phyloP scores from a whole-genome alignment of 2,888 invertebrate genomes.

The Brachynemurus nebulosus region DNA sequence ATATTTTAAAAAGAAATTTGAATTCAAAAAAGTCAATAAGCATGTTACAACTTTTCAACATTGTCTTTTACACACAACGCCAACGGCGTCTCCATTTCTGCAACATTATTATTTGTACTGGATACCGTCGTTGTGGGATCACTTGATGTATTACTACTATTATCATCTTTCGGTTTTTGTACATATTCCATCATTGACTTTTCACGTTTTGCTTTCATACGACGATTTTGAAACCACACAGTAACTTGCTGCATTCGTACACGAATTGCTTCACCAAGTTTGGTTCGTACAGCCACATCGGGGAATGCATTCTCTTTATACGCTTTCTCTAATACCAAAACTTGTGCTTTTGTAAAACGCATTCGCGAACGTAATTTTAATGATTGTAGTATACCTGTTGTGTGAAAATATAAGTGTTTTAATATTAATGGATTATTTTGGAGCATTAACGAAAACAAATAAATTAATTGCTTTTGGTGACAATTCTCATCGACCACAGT shows the following conservation, averaged over 20 bases:
- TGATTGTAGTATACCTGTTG: neutral
- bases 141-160: too few relatives aligned
- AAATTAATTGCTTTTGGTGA: too few relatives aligned
- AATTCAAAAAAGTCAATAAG: too few relatives aligned
- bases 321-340: conserved; percentile 3
- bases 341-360: conserved; percentile 3
- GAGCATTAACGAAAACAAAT: too few relatives aligned
- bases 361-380: conserved; percentile 3
- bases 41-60: too few relatives aligned
- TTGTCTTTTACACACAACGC: too few relatives aligned
- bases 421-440: too few relatives aligned
- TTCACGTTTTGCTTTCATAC: conserved; percentile 8
- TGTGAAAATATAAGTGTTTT: neutral
- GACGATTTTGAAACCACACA: conserved; percentile 8
- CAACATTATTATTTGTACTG: too few relatives aligned
- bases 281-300: neutral
- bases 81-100: too few relatives aligned
- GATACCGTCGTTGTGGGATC: too few relatives aligned
- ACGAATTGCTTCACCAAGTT: neutral
- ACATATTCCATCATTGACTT: neutral
- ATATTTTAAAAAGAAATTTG: too few relatives aligned
- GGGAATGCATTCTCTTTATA: conserved; percentile 2
- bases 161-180: neutral
- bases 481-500: too few relatives aligned
- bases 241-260: conserved; percentile 3